Conservation (phyloP, 2,113 vertebrate genomes). For the Monarcha castaneiventris region DNA sequence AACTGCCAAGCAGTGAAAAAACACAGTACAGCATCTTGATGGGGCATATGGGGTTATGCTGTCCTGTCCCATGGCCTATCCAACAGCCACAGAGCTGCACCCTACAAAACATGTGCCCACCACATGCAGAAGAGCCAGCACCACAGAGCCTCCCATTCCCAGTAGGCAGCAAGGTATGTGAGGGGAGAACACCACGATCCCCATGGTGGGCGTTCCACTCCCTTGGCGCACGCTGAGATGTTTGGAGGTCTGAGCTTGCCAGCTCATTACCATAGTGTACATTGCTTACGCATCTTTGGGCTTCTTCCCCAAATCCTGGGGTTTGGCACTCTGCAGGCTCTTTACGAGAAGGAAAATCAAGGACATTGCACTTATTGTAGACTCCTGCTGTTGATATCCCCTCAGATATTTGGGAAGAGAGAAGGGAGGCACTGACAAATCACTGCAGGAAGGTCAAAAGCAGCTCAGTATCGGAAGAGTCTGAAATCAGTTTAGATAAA, state of each 20-base stretch:
- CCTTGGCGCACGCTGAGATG: not conserved
- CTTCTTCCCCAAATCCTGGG: not conserved
- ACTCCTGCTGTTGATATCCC: not conserved
- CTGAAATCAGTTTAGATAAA: not conserved
- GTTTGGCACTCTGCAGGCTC: not conserved
- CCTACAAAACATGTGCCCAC: not conserved
- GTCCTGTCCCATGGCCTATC: not conserved
- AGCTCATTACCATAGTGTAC: not conserved
- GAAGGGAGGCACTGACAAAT: not conserved
- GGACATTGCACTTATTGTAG: not conserved
- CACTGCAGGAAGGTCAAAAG: not conserved
- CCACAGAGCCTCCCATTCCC: rapidly evolving
- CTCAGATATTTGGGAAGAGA: not conserved
- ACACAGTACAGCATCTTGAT: not conserved
- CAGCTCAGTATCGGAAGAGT: not conserved
- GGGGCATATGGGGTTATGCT: not conserved
- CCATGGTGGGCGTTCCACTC: rapidly evolving
- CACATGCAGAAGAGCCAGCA: not conserved
- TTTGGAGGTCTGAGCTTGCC: not conserved
- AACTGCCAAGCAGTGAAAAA: not conserved
- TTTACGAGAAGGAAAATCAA: not conserved
- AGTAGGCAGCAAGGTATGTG: rapidly evolving
- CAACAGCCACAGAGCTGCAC: not conserved
- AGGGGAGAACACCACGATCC: not conserved
- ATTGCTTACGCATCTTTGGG: not conserved